Base-by-base conservation (phyloP, 1,140 invertebrate species). In the Zaprionus nigranus region DNA sequence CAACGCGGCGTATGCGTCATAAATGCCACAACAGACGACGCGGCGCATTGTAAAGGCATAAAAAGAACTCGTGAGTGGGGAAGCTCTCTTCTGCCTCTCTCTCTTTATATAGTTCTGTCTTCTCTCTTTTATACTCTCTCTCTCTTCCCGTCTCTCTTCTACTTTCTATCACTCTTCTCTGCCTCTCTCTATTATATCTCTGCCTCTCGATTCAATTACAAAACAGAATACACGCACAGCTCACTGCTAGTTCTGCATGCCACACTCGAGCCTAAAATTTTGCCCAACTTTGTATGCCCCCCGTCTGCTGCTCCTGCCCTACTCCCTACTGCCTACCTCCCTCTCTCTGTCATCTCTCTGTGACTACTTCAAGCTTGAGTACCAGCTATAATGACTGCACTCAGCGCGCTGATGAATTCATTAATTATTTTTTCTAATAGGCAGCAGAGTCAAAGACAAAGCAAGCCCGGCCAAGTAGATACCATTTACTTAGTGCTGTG, bases 1-100 rank as follows among this genome's bases (percentile, higher is more conserved):
- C 40, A 73, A 84, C 78, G 66, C 22, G 68, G 75, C 84, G 84
- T 90, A 88, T 88, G 77, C 85, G 85, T 90, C 81, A 88, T 88
- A 69, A 84, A 82, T 68, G 79, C 66, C 65, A 78, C 67, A 76
- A 79, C 63, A 60, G 46, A 20, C 46, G 46, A 3, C 11, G 46
- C 22, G 17, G 46, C 46, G 46, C 46, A 24, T 51, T 51, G 46
- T 24, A 51, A 51, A 12, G 11, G 7, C 46, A 20, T n/a, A 9
- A 22, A 49, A 22, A 12, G 17, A 49, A 20, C 58, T 65, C 26
- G 34, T 15, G 30, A 17, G 13, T 34, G 70, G 0, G 30, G 2
- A 3, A 34, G n/a, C 40, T n/a, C 40, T 0, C 40, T 43, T n/a
- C 2, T 15, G 2, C 2, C 40, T 46, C n/a, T 17, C 40, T 43